Percentiles rank a stretch among this genome's conserved stretches.
Evolutionary conservation across 2,888 invertebrate genomes (phyloP).

Genomic region (Caenorhabditis sp.): DNA sequence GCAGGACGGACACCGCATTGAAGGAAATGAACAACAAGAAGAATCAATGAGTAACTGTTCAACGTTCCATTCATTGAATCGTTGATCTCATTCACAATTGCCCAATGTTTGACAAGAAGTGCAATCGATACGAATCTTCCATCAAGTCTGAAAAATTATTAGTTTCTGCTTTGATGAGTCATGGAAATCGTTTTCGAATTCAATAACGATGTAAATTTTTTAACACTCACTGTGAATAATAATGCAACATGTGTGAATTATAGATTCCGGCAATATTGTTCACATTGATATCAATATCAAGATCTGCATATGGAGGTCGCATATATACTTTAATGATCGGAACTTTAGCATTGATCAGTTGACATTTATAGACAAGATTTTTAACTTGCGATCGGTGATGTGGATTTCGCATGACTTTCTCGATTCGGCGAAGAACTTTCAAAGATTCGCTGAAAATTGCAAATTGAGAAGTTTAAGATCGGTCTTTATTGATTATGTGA

Average conservation of each 20-base stretch:
- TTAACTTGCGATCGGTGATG: neutral
- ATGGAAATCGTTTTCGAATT: too few species aligned
- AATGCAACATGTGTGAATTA: slow-evolving; percentile 69
- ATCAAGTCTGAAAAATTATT: slow-evolving; percentile 51
- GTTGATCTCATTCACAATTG: slow-evolving; percentile 57
- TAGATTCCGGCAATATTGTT: slow-evolving; percentile 70
- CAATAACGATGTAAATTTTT: neutral
- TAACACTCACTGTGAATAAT: slow-evolving; percentile 63
- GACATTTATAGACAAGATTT: slow-evolving; percentile 3
- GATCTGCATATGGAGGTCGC: slow-evolving; percentile 38
- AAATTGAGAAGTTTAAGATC: too few species aligned
- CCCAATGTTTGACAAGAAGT: slow-evolving; percentile 70
- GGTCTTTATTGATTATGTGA: too few species aligned
- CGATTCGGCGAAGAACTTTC: slow-evolving; percentile 11
- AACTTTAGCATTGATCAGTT: slow-evolving; percentile 38
- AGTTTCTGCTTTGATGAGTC: too few species aligned
- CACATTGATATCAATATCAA: slow-evolving; percentile 69
- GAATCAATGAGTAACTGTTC: slow-evolving; percentile 68
- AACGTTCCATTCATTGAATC: slow-evolving; percentile 65
- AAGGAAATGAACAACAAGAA: slow-evolving; percentile 68
- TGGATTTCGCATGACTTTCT: neutral
- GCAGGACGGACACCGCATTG: slow-evolving; percentile 64
- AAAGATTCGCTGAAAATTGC: slow-evolving; percentile 6
- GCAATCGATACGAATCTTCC: slow-evolving; percentile 65
- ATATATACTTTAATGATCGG: slow-evolving; percentile 62